Base-by-base conservation (phyloP, 2,113 vertebrate genomes). In the Cariama cristata region DNA sequence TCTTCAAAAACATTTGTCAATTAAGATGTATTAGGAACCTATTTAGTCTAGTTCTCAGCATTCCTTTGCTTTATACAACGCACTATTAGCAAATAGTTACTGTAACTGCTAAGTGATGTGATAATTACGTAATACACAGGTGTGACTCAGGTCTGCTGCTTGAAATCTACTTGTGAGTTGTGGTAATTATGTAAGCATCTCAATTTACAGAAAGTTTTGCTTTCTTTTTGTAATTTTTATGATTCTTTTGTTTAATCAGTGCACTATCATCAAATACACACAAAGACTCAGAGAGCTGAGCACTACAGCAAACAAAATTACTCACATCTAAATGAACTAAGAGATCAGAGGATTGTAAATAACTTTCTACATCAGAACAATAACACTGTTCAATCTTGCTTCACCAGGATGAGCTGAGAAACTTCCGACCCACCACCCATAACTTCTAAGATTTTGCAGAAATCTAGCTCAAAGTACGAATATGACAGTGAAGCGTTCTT, bases 301-400 rank as follows among this genome's bases (percentile, higher is more conserved):
- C 50, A 60, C 56, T 52, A 60, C 35, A 93, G 63, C 60, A 80
- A 94, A 97, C 26, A 74, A 80, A 97, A 95, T 91, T 85, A 35
- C 18, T 67, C 71, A 14, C 44, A 82, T 12, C 6, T 47, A 81
- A 56, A 93, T 42, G 42, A 75, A 86, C 17, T 55, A 49, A 63
- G 67, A 87, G 62, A 81, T 94, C 7, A 20, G 50, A 73, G 62
- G 53, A 77, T 4, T 77, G 26, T 62, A 86, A 92, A 63, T 23
- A 52, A 33, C 17, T 45, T 9, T 83, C 26, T 44, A 15, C 13
- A 23, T 11, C 3, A 20, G 22, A 77, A 79, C 24, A 94, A 20
- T 30, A 58, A 62, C 59, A 69, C 19, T 40, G 23, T 35, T 87
- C 32, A 68, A 24, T 18, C 11, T 33, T 52, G 22, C 17, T 77